Evolutionary conservation across 2,888 invertebrate genomes (phyloP).

Genomic region (Hipparchia sbordonii): DNA sequence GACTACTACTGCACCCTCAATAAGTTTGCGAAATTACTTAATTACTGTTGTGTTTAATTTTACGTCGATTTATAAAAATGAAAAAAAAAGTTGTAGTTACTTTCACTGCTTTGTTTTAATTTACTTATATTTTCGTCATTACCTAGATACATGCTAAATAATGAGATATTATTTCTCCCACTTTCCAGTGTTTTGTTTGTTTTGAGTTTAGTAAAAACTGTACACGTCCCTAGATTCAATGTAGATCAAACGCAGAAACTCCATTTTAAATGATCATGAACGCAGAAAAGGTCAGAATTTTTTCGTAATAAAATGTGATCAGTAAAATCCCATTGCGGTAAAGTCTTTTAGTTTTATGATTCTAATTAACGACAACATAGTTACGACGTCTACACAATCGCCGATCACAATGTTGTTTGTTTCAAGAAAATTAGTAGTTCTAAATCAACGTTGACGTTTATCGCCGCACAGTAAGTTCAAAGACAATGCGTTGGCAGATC

Average conservation of each 20-base stretch:
- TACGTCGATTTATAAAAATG: too few relatives aligned
- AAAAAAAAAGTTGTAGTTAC: too few relatives aligned
- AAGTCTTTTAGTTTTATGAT: conserved; percentile 25
- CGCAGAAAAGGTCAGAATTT: background rate
- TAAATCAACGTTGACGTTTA: conserved; percentile 73
- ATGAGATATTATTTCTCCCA: too few relatives aligned
- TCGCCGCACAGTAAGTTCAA: conserved; percentile 73
- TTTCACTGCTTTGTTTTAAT: too few relatives aligned
- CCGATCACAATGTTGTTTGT: conserved; percentile 43
- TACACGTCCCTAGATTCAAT: too few relatives aligned
- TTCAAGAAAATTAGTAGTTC: conserved; percentile 51
- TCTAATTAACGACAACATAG: conserved; percentile 33
- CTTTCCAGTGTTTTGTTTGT: too few relatives aligned
- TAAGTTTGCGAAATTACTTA: background rate
- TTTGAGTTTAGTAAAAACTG: too few relatives aligned
- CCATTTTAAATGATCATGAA: background rate
- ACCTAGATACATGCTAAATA: too few relatives aligned
- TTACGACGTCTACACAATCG: conserved; percentile 31
- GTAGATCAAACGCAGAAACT: background rate
- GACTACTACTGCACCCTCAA: conserved; percentile 5
- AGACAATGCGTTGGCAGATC: conserved; percentile 80
- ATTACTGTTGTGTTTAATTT: background rate
- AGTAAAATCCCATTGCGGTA: conserved; percentile 21
- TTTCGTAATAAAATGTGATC: background rate
- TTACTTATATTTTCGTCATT: too few relatives aligned